These are phyloP conservation scores for Pseudochaenichthys georgianus DNA, from an alignment of 2,797 vertebrate genomes.

Conservation along the genomic window DNA sequence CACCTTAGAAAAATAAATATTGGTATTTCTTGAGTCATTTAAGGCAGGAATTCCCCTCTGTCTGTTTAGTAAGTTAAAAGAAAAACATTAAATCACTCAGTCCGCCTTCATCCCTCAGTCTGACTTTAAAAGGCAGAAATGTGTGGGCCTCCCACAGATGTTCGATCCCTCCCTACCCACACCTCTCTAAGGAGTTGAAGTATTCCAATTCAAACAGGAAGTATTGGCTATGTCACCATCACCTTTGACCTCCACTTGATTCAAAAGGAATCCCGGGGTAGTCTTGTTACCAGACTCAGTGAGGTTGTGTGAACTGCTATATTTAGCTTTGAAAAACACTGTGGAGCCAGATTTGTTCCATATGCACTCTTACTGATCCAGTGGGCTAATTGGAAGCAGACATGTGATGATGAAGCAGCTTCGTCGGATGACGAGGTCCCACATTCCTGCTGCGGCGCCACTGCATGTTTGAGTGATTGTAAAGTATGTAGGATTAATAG, in stretches of 20 bases:
- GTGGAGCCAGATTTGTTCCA: conserved; percentile 21
- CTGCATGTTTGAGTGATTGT: conserved; percentile 4
- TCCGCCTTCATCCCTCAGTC: neutral
- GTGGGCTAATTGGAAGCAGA: conserved; percentile 58
- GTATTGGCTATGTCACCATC: conserved; percentile 42
- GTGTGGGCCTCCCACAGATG: conserved; percentile 55
- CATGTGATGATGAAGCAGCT: conserved; percentile 19
- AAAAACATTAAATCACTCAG: conserved; percentile 3
- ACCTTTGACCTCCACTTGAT: conserved; percentile 58
- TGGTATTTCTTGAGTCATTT: conserved; percentile 1
- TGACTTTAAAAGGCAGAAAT: conserved; percentile 47
- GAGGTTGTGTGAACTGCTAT: conserved; percentile 45
- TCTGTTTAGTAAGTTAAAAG: neutral
- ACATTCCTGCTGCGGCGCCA: conserved; percentile 4
- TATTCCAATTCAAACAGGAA: conserved; percentile 75
- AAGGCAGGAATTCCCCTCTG: conserved; percentile 5
- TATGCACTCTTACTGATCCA: neutral
- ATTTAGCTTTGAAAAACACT: conserved; percentile 41
- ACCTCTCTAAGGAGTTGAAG: conserved; percentile 76
- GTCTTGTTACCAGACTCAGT: conserved; percentile 29
- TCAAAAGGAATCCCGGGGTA: conserved; percentile 57
- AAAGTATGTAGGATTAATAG: neutral
- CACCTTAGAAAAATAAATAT: neutral
- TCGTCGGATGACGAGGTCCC: conserved; percentile 7
- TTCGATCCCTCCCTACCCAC: conserved; percentile 61